phyloP scores from a whole-genome alignment of 2,797 vertebrate genomes.

The Diglossa cyanea region DNA sequence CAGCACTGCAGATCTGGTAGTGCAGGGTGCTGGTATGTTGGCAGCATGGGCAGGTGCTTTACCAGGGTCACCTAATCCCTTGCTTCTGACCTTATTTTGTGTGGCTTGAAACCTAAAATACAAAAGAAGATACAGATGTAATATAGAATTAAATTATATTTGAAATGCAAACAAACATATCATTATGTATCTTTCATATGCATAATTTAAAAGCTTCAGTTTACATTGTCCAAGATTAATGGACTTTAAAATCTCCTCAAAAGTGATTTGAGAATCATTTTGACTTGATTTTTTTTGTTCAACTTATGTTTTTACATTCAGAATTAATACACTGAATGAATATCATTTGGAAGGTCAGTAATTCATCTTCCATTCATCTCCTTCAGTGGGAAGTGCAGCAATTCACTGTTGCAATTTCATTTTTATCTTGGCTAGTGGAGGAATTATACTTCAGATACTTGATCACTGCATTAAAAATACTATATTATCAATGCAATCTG shows the following conservation, averaged over 20 bases:
- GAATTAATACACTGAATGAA: neutral
- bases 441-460: constrained; percentile 15
- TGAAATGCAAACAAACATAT: neutral
- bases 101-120: neutral
- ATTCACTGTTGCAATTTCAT: constrained; percentile 16
- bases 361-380: neutral
- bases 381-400: neutral
- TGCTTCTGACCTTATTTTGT: neutral
- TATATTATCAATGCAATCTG: neutral
- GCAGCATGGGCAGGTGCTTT: neutral
- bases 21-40: neutral
- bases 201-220: neutral
- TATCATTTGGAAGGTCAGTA: neutral
- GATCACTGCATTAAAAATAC: neutral
- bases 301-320: neutral
- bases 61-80: neutral
- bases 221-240: neutral
- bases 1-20: neutral
- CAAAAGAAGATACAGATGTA: neutral
- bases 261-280: neutral
- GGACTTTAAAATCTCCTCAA: neutral
- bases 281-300: neutral
- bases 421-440: neutral
- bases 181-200: neutral
- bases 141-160: neutral